Evolutionary conservation across 2,113 vertebrate genomes (phyloP).

Genomic region (Tragelaphus strepsiceros): DNA sequence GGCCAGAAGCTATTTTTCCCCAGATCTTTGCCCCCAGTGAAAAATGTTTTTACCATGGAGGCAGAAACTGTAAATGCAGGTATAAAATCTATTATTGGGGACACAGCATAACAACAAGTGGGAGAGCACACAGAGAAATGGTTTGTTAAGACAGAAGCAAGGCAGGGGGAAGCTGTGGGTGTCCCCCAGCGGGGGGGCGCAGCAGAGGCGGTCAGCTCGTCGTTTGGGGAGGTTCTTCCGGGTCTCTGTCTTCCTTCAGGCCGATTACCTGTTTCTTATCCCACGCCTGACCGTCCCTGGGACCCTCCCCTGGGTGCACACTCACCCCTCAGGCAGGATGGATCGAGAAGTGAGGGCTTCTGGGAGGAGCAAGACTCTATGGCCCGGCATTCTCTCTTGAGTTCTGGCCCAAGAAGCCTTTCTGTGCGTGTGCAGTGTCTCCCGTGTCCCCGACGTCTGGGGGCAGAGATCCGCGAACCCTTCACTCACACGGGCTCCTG

Average conservation of each 20-base stretch:
- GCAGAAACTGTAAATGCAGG: neutral
- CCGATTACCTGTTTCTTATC: neutral
- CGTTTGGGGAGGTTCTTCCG: neutral
- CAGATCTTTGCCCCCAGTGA: neutral
- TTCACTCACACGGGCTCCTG: neutral
- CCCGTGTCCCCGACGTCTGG: neutral
- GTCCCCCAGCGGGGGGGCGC: neutral
- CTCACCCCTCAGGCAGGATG: neutral
- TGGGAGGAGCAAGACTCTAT: neutral
- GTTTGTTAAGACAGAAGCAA: neutral
- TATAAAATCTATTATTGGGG: neutral
- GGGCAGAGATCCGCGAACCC: neutral
- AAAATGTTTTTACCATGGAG: neutral
- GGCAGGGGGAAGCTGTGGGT: neutral
- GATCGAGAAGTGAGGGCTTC: neutral
- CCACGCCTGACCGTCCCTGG: neutral
- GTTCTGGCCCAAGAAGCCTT: neutral
- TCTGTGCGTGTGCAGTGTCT: rapidly evolving
- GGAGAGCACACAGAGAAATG: neutral
- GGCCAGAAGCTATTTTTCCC: neutral
- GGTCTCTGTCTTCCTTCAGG: neutral
- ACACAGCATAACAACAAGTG: neutral
- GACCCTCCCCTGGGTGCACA: neutral
- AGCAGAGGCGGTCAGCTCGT: neutral
- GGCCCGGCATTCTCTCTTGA: neutral